Percentiles rank a stretch among this genome's conserved stretches.
These are phyloP conservation scores for Noctua fimbriata DNA, from an alignment of 2,888 invertebrate genomes.

Conservation along the genomic window DNA sequence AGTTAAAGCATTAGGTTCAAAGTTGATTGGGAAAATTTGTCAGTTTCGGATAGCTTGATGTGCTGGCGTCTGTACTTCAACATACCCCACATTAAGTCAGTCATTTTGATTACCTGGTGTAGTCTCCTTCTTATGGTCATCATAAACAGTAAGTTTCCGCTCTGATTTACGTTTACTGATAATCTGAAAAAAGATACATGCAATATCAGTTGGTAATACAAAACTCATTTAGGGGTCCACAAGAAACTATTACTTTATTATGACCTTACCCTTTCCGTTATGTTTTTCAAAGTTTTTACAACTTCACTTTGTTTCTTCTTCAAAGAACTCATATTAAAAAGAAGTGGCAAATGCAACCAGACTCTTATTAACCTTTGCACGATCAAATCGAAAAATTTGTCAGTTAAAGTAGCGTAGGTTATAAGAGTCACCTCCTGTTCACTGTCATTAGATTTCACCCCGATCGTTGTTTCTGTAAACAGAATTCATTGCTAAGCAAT, in stretches of 20 bases:
- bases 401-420: slow-evolving; percentile 8
- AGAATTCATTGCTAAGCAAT: too few relatives aligned
- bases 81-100: not conserved
- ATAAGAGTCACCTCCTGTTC: slow-evolving; percentile 5
- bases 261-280: slow-evolving; percentile 7
- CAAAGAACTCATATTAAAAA: slow-evolving; percentile 35
- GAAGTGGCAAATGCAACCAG: slow-evolving; percentile 58
- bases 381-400: not conserved
- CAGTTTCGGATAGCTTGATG: too few relatives aligned
- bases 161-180: slow-evolving; percentile 12
- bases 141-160: not conserved
- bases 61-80: not conserved
- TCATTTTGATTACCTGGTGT: not conserved
- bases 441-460: not conserved
- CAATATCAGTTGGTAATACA: not conserved
- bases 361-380: slow-evolving; percentile 16
- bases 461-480: slow-evolving; percentile 22
- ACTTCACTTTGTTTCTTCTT: not conserved
- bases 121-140: not conserved
- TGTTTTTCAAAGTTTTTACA: slow-evolving; percentile 1
- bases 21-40: too few relatives aligned
- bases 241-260: not conserved
- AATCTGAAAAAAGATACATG: slow-evolving; percentile 7
- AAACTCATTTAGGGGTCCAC: not conserved
- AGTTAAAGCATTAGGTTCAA: too few relatives aligned